Percentiles rank a stretch among this genome's conserved stretches.
phyloP scores from a whole-genome alignment of 35 echinoderm and acorn worm genomes.

The Apostichopus californicus region DNA sequence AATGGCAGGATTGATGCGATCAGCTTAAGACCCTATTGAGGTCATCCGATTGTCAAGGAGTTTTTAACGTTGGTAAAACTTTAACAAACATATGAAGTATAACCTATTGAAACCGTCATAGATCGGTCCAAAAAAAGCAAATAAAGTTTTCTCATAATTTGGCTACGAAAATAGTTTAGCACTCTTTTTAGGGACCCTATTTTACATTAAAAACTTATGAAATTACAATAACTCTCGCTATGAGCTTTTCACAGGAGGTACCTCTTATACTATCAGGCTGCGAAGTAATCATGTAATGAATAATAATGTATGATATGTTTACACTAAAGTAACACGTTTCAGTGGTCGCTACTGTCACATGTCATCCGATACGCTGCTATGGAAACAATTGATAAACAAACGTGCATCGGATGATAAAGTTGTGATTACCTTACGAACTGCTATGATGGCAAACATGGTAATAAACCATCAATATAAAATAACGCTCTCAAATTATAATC shows the following conservation, averaged over 20 bases:
- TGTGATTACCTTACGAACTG: neutral
- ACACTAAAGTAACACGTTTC: neutral
- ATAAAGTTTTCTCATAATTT: too few species aligned
- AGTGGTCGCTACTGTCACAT: neutral
- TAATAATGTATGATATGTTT: neutral
- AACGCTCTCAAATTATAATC: neutral
- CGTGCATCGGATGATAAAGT: neutral
- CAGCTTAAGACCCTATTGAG: too few species aligned
- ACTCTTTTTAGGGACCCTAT: too few species aligned
- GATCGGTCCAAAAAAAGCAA: too few species aligned
- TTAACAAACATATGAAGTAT: too few species aligned
- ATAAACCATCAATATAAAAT: neutral
- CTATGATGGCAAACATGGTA: neutral
- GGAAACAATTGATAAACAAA: neutral
- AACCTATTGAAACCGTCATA: too few species aligned
- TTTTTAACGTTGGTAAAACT: too few species aligned
- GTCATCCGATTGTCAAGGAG: too few species aligned
- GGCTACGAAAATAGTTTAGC: too few species aligned
- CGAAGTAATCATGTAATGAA: neutral
- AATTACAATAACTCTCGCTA: neutral
- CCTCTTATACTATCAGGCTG: neutral
- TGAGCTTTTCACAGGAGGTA: neutral
- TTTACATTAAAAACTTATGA: too few species aligned
- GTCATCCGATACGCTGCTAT: neutral
- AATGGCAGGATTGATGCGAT: too few species aligned